phyloP scores from a whole-genome alignment of 2,888 invertebrate genomes.

The Meteorus colon region DNA sequence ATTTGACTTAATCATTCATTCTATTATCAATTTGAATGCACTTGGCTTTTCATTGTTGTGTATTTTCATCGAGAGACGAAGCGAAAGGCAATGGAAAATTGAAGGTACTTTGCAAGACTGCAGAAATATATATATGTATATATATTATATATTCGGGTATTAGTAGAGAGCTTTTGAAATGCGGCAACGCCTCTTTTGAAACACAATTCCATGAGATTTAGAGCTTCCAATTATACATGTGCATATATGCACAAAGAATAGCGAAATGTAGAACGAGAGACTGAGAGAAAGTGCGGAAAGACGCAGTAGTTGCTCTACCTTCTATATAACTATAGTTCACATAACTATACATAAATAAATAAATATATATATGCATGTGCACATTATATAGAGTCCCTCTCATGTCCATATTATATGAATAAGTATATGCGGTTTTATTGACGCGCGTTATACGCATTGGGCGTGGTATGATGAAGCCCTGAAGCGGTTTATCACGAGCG shows the following conservation, averaged over 20 bases:
- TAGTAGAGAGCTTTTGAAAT: not conserved
- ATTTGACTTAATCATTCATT: slow-evolving; percentile 6
- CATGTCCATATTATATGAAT: slow-evolving; percentile 57
- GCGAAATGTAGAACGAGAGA: not conserved
- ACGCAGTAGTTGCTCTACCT: slow-evolving; percentile 58
- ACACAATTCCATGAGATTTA: slow-evolving; percentile 69
- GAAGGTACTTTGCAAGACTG: not conserved
- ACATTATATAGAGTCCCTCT: slow-evolving; percentile 51
- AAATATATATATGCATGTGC: slow-evolving; percentile 13
- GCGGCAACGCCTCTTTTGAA: slow-evolving; percentile 45
- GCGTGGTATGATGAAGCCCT: slow-evolving; percentile 61
- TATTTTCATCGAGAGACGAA: not conserved
- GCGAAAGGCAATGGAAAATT: not conserved
- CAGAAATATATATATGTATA: slow-evolving; percentile 1
- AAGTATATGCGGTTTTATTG: slow-evolving; percentile 63
- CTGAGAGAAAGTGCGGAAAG: slow-evolving; percentile 34
- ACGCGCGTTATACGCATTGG: slow-evolving; percentile 52
- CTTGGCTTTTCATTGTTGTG: not conserved
- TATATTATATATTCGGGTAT: not conserved
- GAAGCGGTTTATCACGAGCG: slow-evolving; percentile 57
- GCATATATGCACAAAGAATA: slow-evolving; percentile 59
- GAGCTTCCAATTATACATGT: slow-evolving; percentile 70
- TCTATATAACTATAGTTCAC: slow-evolving; percentile 25
- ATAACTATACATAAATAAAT: slow-evolving; percentile 3
- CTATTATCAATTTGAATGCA: not conserved